phyloP scores from a whole-genome alignment of 2,797 vertebrate species.

The Cynodonichthys magdalenae region DNA sequence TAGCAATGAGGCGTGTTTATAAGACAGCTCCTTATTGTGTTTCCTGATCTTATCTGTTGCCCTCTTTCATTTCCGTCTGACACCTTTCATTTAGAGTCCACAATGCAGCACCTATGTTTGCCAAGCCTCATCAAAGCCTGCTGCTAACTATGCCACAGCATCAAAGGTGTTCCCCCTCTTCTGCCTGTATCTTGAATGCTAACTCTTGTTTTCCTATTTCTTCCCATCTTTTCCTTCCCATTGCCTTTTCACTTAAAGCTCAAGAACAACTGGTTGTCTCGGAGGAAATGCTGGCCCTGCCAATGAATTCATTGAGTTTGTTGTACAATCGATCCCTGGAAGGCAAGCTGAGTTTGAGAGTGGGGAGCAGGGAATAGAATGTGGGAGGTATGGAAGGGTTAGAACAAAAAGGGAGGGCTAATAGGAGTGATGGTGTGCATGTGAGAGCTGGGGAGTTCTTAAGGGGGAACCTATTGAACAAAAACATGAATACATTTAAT shows the following conservation, averaged over 20 bases:
- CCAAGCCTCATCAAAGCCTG: constrained; percentile 60
- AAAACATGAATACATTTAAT: constrained; percentile 67
- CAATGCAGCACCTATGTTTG: constrained; percentile 49
- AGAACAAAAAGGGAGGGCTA: constrained; percentile 60
- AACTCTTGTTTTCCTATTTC: constrained; percentile 19
- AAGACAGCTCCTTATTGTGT: constrained; percentile 78
- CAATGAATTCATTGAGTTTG: constrained; percentile 79
- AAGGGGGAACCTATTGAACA: constrained; percentile 73
- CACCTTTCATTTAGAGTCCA: constrained; percentile 72
- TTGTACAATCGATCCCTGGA: constrained; percentile 73
- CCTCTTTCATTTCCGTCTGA: constrained; percentile 80
- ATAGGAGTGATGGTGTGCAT: constrained; percentile 40
- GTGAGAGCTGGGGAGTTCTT: constrained; percentile 52
- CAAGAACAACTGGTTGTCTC: constrained; percentile 64
- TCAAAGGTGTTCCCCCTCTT: constrained; percentile 35
- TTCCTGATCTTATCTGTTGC: constrained; percentile 77
- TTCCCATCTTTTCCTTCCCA: constrained; percentile 26
- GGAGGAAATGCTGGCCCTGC: constrained; percentile 74
- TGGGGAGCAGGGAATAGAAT: constrained; percentile 11
- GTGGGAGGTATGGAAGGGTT: constrained; percentile 43
- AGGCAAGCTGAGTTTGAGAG: constrained; percentile 53
- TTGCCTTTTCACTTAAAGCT: constrained; percentile 60
- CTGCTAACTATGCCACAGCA: constrained; percentile 63
- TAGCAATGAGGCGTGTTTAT: constrained; percentile 76
- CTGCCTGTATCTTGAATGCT: neutral